phyloP scores from a whole-genome alignment of 2,797 vertebrate genomes.

The Podargus strigoides region DNA sequence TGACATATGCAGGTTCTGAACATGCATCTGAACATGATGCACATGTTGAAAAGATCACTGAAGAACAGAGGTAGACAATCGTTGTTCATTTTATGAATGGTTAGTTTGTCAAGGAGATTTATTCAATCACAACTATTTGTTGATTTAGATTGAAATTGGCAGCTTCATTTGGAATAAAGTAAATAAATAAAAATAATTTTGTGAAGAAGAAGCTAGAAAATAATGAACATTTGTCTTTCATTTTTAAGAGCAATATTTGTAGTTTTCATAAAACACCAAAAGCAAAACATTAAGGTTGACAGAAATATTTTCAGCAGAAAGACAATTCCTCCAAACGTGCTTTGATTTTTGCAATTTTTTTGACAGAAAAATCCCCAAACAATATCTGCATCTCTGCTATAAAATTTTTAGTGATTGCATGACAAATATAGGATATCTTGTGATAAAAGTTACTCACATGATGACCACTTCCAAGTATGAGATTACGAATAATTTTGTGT shows the following conservation, averaged over 20 bases:
- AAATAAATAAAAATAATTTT: neutral
- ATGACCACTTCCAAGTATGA: neutral
- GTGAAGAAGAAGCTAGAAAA: neutral
- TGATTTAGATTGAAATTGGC: neutral
- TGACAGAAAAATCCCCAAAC: fast-evolving
- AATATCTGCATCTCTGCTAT: neutral
- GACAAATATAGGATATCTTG: neutral
- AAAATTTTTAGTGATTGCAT: neutral
- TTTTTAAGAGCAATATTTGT: neutral
- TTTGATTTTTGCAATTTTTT: neutral
- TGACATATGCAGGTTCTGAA: neutral
- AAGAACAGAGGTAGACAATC: neutral
- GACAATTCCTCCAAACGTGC: neutral
- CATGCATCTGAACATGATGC: neutral
- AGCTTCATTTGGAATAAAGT: neutral
- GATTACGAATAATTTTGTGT: neutral
- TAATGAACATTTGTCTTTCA: neutral
- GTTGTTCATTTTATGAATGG: neutral
- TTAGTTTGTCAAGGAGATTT: neutral
- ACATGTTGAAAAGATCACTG: neutral
- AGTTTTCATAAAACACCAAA: neutral
- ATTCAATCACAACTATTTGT: neutral
- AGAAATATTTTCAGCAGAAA: neutral
- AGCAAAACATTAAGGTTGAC: neutral
- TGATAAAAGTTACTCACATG: neutral